Percentiles rank a stretch among this genome's conserved stretches.
Conservation (phyloP, 2,797 vertebrate species). For the Lepilemur septentrionalis region DNA sequence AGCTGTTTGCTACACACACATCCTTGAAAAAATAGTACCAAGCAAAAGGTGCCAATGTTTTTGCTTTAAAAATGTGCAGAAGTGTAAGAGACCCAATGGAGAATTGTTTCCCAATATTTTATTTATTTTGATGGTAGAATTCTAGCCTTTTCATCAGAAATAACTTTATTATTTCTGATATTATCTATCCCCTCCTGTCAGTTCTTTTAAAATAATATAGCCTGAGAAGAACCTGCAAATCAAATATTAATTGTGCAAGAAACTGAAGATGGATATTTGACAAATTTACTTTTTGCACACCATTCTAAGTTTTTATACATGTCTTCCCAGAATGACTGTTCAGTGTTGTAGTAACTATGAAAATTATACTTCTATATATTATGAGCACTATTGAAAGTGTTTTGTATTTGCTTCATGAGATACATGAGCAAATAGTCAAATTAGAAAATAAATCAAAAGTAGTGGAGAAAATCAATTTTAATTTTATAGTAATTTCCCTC, state of each 20-base stretch:
- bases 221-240: not conserved
- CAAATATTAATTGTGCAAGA: not conserved
- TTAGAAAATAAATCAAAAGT: conserved; percentile 50
- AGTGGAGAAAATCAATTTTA: conserved; percentile 35
- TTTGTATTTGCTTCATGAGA: not conserved
- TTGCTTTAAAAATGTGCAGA: not conserved
- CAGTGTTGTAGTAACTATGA: not conserved
- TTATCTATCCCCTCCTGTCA: not conserved
- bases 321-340: not conserved
- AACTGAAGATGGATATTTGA: not conserved
- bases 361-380: not conserved
- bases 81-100: not conserved
- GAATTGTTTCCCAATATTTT: not conserved
- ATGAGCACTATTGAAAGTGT: not conserved
- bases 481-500: conserved; percentile 34
- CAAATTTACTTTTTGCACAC: not conserved
- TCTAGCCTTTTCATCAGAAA: not conserved
- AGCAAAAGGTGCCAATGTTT: not conserved
- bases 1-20: not conserved
- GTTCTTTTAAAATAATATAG: not conserved
- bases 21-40: not conserved
- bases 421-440: not conserved
- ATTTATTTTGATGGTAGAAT: not conserved
- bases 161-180: not conserved
- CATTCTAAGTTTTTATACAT: not conserved